Percentiles rank a stretch among this genome's conserved stretches.
These are phyloP conservation scores for Catharus ustulatus DNA, from an alignment of 2,797 vertebrate species.

Conservation along the genomic window DNA sequence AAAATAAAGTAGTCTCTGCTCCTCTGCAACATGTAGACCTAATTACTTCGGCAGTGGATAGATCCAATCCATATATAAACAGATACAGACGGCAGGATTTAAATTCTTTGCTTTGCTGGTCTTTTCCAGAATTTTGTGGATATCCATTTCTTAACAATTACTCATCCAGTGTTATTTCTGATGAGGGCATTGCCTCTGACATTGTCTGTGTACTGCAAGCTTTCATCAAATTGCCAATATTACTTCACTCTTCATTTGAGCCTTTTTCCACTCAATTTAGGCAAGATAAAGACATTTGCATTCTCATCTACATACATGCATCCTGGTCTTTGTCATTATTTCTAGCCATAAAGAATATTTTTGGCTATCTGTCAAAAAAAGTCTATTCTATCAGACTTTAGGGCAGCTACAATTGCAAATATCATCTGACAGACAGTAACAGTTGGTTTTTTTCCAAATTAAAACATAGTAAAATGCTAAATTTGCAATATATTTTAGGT, in stretches of 20 bases:
- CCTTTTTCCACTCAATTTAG: neutral
- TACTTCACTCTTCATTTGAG: conserved; percentile 5
- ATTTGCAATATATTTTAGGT: neutral
- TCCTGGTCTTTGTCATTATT: neutral
- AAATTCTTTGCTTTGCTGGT: neutral
- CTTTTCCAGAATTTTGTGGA: neutral
- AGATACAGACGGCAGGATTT: neutral
- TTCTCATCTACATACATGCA: neutral
- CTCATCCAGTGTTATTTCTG: neutral
- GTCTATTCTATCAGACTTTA: neutral
- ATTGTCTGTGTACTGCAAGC: neutral
- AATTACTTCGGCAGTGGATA: neutral
- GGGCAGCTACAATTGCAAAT: neutral
- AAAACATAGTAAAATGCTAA: neutral
- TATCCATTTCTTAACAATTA: conserved; percentile 22
- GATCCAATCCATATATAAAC: neutral
- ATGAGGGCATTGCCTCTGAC: neutral
- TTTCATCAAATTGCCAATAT: conserved; percentile 19
- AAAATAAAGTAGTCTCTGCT: neutral
- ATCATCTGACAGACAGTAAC: neutral
- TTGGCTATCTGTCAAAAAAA: neutral
- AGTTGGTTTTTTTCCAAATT: neutral
- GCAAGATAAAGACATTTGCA: neutral
- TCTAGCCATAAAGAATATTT: neutral
- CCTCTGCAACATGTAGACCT: neutral